These are phyloP conservation scores for Crocallis elinguaria DNA, from an alignment of 2,888 invertebrate genomes.

Conservation along the genomic window DNA sequence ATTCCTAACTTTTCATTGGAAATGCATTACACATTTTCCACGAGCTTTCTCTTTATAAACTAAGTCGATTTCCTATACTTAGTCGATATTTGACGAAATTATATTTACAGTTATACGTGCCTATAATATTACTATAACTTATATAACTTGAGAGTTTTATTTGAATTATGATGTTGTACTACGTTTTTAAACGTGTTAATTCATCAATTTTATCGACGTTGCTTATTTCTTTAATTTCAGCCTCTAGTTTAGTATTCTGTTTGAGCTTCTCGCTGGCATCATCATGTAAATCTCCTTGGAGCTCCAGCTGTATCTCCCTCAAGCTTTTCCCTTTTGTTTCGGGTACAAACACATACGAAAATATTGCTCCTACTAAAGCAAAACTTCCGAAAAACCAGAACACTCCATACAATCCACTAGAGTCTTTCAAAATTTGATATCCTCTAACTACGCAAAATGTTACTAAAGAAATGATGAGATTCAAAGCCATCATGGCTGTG, in stretches of 20 bases:
- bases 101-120: too few species aligned
- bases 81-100: too few species aligned
- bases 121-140: too few species aligned
- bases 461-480: slow-evolving; percentile 65
- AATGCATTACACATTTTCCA: too few species aligned
- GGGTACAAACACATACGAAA: slow-evolving; percentile 72
- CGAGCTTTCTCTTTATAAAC: too few species aligned
- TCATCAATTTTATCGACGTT: slow-evolving; percentile 1
- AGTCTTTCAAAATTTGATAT: slow-evolving; percentile 75
- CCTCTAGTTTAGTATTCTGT: not conserved
- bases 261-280: slow-evolving; percentile 35
- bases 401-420: slow-evolving; percentile 72
- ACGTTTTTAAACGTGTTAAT: slow-evolving; percentile 3
- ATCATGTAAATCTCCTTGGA: slow-evolving; percentile 63
- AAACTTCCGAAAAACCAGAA: slow-evolving; percentile 75
- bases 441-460: slow-evolving; percentile 77
- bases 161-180: too few species aligned
- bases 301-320: slow-evolving; percentile 78
- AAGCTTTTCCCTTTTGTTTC: slow-evolving; percentile 85
- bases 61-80: too few species aligned
- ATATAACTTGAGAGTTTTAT: too few species aligned
- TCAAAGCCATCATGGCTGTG: slow-evolving; percentile 76
- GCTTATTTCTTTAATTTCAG: slow-evolving; percentile 3
- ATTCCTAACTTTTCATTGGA: too few species aligned
- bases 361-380: slow-evolving; percentile 69